Conservation (phyloP, 2,888 invertebrate species). For the Agonopterix alstromeriana region DNA sequence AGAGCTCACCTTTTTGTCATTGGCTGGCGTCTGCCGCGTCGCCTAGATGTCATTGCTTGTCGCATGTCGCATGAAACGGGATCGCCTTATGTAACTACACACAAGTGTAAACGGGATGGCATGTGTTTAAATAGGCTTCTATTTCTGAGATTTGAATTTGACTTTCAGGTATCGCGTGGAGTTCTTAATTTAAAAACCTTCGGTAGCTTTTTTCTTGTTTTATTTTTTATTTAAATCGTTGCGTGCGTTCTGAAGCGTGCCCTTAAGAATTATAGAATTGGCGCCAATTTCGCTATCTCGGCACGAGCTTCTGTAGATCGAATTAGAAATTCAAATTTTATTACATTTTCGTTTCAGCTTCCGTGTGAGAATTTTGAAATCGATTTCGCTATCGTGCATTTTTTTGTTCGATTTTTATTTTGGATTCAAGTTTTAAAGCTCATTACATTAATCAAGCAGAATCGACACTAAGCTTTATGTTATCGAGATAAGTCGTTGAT, state of each 20-base stretch:
- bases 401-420: neutral
- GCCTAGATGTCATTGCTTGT: conserved; percentile 55
- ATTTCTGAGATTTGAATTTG: conserved; percentile 2
- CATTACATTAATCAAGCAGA: too few species aligned
- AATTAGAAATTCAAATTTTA: conserved; percentile 23
- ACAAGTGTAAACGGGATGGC: conserved; percentile 22
- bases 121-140: conserved; percentile 14
- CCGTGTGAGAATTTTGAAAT: conserved; percentile 35
- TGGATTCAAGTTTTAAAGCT: neutral
- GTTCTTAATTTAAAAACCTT: neutral
- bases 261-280: conserved; percentile 28
- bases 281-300: conserved; percentile 27
- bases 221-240: conserved; percentile 8
- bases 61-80: conserved; percentile 38
- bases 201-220: neutral
- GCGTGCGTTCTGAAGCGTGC: conserved; percentile 45
- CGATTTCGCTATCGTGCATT: conserved; percentile 2
- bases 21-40: conserved; percentile 31
- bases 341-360: conserved; percentile 37
- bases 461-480: too few species aligned
- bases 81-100: conserved; percentile 14
- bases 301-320: conserved; percentile 52
- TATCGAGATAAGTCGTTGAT: too few species aligned
- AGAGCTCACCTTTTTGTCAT: conserved; percentile 33
- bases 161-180: neutral